Conservation (phyloP, 2,888 invertebrate genomes). For the Coelopa pilipes region DNA sequence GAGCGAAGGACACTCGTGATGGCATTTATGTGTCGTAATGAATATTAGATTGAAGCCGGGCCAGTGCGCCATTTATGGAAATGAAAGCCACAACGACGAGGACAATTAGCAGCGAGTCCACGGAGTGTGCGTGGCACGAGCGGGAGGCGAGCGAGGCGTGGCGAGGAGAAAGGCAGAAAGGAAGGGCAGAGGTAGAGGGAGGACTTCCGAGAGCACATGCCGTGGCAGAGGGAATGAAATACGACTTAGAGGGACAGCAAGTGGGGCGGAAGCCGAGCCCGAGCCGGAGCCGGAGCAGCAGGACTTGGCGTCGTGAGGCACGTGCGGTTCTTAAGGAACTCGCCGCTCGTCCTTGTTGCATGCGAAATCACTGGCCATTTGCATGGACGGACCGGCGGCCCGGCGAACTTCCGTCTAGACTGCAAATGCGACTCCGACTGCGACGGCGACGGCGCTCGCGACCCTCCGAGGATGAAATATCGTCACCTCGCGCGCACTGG, state of each 20-base stretch:
- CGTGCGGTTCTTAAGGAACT: not conserved
- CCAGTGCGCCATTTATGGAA: constrained; percentile 23
- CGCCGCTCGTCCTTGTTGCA: not conserved
- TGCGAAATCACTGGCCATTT: not conserved
- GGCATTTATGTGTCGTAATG: constrained; percentile 50
- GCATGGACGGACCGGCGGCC: not conserved
- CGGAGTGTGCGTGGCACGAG: not conserved
- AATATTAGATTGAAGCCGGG: constrained; percentile 43
- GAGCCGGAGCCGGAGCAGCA: not conserved
- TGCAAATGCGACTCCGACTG: not conserved
- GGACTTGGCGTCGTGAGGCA: not conserved
- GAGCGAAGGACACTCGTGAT: constrained; percentile 40
- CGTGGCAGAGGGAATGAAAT: not conserved
- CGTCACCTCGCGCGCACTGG: constrained; percentile 20
- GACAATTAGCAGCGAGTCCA: constrained; percentile 9
- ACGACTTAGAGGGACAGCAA: not conserved
- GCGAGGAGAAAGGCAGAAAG: not conserved
- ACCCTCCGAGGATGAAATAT: constrained; percentile 17
- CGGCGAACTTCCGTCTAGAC: not conserved
- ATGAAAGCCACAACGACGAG: constrained; percentile 1
- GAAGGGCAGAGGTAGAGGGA: not conserved
- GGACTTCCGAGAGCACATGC: not conserved
- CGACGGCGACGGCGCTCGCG: no score
- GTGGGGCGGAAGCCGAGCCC: not conserved
- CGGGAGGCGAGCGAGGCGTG: no score